Percentiles rank a stretch among this genome's conserved stretches.
phyloP scores from a whole-genome alignment of 2,888 invertebrate species.

The Callosobruchus maculatus region DNA sequence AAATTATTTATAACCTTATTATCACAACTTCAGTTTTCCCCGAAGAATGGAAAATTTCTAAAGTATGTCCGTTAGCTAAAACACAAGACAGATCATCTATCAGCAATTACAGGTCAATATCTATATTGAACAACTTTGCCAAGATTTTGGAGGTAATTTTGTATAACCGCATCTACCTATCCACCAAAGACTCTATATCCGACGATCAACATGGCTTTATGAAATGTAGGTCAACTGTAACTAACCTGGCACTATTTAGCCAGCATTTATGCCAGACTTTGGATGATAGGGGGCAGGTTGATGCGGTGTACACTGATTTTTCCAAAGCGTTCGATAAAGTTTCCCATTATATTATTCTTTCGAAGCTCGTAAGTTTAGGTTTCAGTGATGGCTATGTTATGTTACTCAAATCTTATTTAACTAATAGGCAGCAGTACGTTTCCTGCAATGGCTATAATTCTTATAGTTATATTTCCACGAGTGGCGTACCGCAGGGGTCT shows the following conservation, averaged over 20 bases:
- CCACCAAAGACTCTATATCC: not conserved
- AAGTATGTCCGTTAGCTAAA: conserved; percentile 3
- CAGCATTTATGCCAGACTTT: conserved; percentile 3
- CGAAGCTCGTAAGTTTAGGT: not conserved
- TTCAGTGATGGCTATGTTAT: not conserved
- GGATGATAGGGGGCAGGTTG: conserved; percentile 2
- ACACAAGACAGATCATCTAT: not conserved
- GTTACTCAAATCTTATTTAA: not conserved
- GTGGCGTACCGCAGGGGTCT: not conserved
- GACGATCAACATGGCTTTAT: conserved; percentile 2
- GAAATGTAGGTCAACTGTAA: conserved; percentile 2
- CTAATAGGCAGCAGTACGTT: not conserved
- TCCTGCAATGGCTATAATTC: not conserved
- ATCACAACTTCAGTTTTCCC: conserved; percentile 5
- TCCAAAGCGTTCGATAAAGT: conserved; percentile 5
- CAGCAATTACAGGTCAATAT: conserved; percentile 4
- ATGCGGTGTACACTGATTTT: conserved; percentile 3
- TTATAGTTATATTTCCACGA: not conserved
- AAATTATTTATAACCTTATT: conserved; percentile 4
- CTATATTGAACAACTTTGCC: not conserved
- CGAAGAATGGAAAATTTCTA: conserved; percentile 2
- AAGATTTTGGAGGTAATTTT: conserved; percentile 6
- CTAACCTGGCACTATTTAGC: conserved; percentile 1
- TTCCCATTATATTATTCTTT: conserved; percentile 1
- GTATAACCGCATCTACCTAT: conserved; percentile 1